phyloP scores from a whole-genome alignment of 2,113 vertebrate genomes.

The Clarias gariepinus region DNA sequence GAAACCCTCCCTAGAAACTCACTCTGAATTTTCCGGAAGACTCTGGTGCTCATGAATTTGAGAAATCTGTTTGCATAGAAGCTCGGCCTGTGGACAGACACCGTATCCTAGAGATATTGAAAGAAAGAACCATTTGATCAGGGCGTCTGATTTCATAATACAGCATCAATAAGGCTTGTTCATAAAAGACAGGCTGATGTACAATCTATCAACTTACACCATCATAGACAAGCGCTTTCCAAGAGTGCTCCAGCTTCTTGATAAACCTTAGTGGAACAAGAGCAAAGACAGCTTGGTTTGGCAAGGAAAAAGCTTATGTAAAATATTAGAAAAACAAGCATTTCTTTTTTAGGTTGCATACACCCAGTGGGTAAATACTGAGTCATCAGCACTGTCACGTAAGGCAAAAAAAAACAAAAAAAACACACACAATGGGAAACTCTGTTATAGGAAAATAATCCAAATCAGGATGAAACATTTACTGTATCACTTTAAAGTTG shows the following conservation, averaged over 20 bases:
- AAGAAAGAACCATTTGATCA: slow-evolving; percentile 34
- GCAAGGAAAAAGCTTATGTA: not conserved
- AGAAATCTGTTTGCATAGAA: slow-evolving; percentile 98
- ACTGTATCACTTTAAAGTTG: not conserved
- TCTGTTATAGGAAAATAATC: not conserved
- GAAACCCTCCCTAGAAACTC: slow-evolving; percentile 61
- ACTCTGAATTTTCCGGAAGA: slow-evolving; percentile 96
- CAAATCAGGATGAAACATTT: not conserved
- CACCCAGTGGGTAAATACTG: slow-evolving; percentile 29
- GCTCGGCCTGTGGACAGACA: slow-evolving; percentile 93
- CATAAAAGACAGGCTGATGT: slow-evolving; percentile 51
- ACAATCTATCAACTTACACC: slow-evolving; percentile 78
- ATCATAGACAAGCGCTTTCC: slow-evolving; percentile 98
- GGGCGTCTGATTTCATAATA: slow-evolving; percentile 9
- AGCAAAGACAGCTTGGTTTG: slow-evolving; percentile 41
- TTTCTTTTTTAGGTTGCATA: not conserved
- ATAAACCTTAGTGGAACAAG: slow-evolving; percentile 80
- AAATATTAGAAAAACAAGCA: slow-evolving; percentile 6
- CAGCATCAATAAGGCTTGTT: slow-evolving; percentile 53
- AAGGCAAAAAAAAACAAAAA: not conserved
- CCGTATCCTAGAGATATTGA: slow-evolving; percentile 78
- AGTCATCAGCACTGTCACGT: slow-evolving; percentile 12
- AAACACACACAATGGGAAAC: not conserved
- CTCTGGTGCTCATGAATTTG: slow-evolving; percentile 94
- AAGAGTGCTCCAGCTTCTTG: slow-evolving; percentile 98